phyloP scores from a whole-genome alignment of 2,113 vertebrate species.

The Rhynchomys soricoides region DNA sequence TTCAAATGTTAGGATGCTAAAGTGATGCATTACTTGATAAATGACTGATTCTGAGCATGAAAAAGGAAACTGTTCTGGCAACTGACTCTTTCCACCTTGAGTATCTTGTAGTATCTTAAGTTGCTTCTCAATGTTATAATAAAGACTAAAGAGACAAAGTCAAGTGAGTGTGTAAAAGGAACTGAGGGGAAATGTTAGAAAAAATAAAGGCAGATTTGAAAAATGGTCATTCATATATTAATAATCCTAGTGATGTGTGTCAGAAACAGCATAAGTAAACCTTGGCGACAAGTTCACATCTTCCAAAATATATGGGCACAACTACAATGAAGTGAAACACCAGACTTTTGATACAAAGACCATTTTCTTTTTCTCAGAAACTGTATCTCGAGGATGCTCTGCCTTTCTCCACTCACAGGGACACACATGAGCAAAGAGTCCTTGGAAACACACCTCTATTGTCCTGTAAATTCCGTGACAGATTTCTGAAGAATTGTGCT shows the following conservation, averaged over 20 bases:
- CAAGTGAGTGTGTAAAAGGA: background rate
- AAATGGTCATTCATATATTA: background rate
- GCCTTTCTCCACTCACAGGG: background rate
- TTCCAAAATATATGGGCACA: background rate
- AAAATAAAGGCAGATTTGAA: background rate
- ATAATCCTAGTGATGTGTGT: background rate
- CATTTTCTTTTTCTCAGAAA: background rate
- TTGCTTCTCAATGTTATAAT: conserved; percentile 12
- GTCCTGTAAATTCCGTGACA: background rate
- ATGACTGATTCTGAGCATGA: background rate
- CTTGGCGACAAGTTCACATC: background rate
- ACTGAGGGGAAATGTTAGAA: background rate
- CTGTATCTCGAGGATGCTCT: background rate
- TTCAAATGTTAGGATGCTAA: conserved; percentile 33
- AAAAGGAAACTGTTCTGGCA: background rate
- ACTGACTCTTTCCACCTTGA: background rate
- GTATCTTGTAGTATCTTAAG: conserved; percentile 1
- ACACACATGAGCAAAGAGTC: background rate
- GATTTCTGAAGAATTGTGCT: conserved; percentile 51
- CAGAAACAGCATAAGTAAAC: background rate
- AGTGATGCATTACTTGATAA: background rate
- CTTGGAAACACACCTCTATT: background rate
- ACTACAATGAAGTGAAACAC: background rate
- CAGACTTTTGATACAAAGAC: background rate
- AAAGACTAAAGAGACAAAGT: background rate